phyloP scores from a whole-genome alignment of 2,113 vertebrate genomes.

The Myotis yumanensis region DNA sequence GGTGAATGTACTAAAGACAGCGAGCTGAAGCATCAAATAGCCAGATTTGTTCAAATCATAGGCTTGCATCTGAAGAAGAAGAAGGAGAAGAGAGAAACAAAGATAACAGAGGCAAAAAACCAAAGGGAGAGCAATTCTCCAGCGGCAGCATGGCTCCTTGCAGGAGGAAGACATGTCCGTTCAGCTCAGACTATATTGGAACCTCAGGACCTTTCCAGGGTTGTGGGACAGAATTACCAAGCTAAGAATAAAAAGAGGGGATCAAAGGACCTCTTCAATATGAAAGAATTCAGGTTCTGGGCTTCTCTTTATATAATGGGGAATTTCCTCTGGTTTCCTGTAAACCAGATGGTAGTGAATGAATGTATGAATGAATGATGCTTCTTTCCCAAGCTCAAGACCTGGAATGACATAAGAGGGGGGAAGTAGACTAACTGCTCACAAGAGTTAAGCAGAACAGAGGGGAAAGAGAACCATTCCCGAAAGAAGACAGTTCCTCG shows the following conservation, averaged over 20 bases:
- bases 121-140: not conserved
- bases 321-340: not conserved
- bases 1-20: not conserved
- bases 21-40: not conserved
- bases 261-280: not conserved
- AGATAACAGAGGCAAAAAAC: not conserved
- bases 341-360: constrained; percentile 34
- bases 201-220: not conserved
- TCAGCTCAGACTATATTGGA: not conserved
- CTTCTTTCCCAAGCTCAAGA: constrained; percentile 38
- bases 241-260: not conserved
- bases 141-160: not conserved
- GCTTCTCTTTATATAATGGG: not conserved
- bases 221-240: not conserved
- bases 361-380: constrained; percentile 5
- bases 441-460: not conserved
- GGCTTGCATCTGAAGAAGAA: not conserved
- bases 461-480: not conserved
- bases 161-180: not conserved
- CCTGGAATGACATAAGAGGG: not conserved
- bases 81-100: not conserved
- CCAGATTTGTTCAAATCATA: not conserved
- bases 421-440: not conserved
- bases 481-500: not conserved
- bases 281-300: not conserved